Percentiles rank a stretch among this genome's conserved stretches.
phyloP scores from a whole-genome alignment of 2,888 invertebrate genomes.

The Leptothorax acervorum region DNA sequence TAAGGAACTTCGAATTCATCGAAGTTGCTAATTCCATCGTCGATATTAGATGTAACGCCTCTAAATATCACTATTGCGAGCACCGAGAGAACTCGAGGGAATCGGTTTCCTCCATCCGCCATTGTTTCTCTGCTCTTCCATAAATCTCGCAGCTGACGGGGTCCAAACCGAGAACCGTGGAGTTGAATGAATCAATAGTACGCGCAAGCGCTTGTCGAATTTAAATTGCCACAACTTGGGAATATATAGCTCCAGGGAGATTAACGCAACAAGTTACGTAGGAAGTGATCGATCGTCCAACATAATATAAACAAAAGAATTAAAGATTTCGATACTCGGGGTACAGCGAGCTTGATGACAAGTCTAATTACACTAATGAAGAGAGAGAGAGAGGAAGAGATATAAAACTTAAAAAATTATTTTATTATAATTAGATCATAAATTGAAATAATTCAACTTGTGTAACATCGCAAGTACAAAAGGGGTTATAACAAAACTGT shows the following conservation, averaged over 20 bases:
- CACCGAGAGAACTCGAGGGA: constrained; percentile 4
- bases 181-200: constrained; percentile 39
- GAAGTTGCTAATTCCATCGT: neutral
- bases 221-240: neutral
- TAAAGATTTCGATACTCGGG: neutral
- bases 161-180: neutral
- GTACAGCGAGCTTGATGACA: neutral
- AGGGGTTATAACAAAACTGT: neutral
- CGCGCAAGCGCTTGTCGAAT: constrained; percentile 36
- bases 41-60: constrained; percentile 17
- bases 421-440: neutral
- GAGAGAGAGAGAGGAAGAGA: too few relatives aligned
- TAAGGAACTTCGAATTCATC: neutral
- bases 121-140: constrained; percentile 11
- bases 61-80: constrained; percentile 9
- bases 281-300: neutral
- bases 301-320: constrained; percentile 7
- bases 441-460: neutral
- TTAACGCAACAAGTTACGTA: constrained; percentile 28
- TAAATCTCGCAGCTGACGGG: constrained; percentile 14
- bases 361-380: neutral
- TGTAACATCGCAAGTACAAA: neutral
- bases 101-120: neutral
- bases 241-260: neutral
- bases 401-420: neutral